Conservation (phyloP, 2,797 vertebrate species). For the Leucoraja ocellata region DNA sequence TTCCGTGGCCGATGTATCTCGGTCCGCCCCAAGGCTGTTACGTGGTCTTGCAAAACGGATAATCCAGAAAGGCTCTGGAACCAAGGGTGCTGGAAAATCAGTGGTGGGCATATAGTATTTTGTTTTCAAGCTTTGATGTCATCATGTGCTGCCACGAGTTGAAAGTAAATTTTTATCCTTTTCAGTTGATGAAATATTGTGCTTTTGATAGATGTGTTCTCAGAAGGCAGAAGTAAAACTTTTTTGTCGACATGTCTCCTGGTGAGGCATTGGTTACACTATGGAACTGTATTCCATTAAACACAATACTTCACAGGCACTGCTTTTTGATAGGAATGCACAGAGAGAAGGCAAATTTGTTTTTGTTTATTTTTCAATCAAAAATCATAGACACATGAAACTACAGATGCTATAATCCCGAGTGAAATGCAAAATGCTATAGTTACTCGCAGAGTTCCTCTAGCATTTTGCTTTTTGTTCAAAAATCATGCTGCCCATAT, state of each 20-base stretch:
- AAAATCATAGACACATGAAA: background rate
- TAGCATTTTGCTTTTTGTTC: too few relatives aligned
- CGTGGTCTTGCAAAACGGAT: too few relatives aligned
- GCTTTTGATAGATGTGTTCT: background rate
- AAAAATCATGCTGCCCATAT: background rate
- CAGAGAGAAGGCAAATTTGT: background rate
- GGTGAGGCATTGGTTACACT: background rate
- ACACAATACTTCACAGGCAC: background rate
- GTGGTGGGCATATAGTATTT: background rate
- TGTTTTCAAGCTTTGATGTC: background rate
- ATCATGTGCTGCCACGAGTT: background rate
- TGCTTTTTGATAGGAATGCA: background rate
- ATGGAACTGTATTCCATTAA: background rate
- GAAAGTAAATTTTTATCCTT: background rate
- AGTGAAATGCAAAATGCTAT: too few relatives aligned
- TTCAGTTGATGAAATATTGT: background rate
- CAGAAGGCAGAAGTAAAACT: slow-evolving; percentile 17
- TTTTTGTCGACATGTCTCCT: background rate
- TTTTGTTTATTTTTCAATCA: background rate
- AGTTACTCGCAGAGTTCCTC: too few relatives aligned
- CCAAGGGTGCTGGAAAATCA: too few relatives aligned
- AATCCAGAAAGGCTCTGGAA: too few relatives aligned
- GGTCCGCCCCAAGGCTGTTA: too few relatives aligned
- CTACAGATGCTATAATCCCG: too few relatives aligned
- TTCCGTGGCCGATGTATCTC: too few relatives aligned